phyloP scores from a whole-genome alignment of 1,140 invertebrate genomes.

The Platyura marginata region DNA sequence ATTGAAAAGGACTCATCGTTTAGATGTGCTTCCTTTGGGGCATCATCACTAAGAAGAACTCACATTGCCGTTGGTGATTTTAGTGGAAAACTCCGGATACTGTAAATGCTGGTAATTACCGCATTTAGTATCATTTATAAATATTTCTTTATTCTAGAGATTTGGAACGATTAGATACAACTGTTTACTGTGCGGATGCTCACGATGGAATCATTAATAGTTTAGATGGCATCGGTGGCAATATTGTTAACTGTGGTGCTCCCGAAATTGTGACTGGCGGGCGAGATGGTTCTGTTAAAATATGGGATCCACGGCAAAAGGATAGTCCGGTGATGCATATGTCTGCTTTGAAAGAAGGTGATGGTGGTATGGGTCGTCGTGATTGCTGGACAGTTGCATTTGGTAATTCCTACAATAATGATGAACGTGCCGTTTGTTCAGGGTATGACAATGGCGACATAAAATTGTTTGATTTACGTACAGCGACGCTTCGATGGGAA shows the following conservation, averaged over 20 bases:
- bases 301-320: conserved; percentile 89
- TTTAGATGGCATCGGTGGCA: conserved; percentile 79
- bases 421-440: conserved; percentile 68
- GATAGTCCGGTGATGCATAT: conserved; percentile 76
- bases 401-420: conserved; percentile 70
- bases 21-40: conserved; percentile 86
- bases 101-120: conserved; percentile 39
- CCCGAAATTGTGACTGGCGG: conserved; percentile 90
- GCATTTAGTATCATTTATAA: too few species aligned
- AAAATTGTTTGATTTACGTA: conserved; percentile 84
- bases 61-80: conserved; percentile 84
- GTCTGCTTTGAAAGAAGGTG: conserved; percentile 42
- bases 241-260: conserved; percentile 57
- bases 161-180: conserved; percentile 45
- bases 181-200: conserved; percentile 65
- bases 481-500: conserved; percentile 74
- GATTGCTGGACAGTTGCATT: conserved; percentile 82
- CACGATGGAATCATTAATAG: conserved; percentile 81
- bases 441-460: conserved; percentile 96
- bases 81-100: conserved; percentile 66
- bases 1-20: conserved; percentile 64
- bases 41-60: conserved; percentile 56
- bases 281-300: conserved; percentile 81
- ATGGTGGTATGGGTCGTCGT: conserved; percentile 36
- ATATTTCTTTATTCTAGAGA: conserved; percentile 51